Percentiles rank a stretch among this genome's conserved stretches.
Evolutionary conservation across 2,113 vertebrate genomes (phyloP).

Genomic region (Silurus glanis): DNA sequence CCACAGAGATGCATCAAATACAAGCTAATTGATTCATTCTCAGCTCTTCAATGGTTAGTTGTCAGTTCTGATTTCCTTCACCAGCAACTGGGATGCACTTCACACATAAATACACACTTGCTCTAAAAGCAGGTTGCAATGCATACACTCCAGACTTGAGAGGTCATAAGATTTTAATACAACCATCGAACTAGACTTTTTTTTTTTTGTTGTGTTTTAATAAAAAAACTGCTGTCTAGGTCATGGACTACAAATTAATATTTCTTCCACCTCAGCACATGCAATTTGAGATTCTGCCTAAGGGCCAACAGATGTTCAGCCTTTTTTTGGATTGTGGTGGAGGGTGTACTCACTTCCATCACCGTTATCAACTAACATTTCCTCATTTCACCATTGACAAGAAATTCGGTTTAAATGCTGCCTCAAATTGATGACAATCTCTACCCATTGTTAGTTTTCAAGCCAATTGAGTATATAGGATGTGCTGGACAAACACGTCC

Average conservation of each 20-base stretch:
- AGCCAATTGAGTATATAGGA: too few relatives aligned
- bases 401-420: conserved; percentile 1
- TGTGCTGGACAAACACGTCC: too few relatives aligned
- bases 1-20: conserved; percentile 56
- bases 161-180: conserved; percentile 17
- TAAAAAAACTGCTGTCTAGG: background rate
- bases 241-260: background rate
- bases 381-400: conserved; percentile 43
- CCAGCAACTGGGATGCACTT: conserved; percentile 57
- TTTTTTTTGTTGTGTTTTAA: background rate
- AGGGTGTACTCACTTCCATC: conserved; percentile 39
- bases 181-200: background rate
- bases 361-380: conserved; percentile 14
- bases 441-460: too few relatives aligned
- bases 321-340: conserved; percentile 18
- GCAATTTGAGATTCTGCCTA: conserved; percentile 67
- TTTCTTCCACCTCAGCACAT: conserved; percentile 41
- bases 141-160: background rate
- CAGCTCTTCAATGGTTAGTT: conserved; percentile 62
- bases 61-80: conserved; percentile 54
- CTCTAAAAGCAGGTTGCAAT: background rate
- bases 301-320: conserved; percentile 71
- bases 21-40: conserved; percentile 60
- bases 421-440: background rate
- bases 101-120: background rate